Base-by-base conservation (phyloP, 1,140 invertebrate genomes). In the Melanaphis sacchari region DNA sequence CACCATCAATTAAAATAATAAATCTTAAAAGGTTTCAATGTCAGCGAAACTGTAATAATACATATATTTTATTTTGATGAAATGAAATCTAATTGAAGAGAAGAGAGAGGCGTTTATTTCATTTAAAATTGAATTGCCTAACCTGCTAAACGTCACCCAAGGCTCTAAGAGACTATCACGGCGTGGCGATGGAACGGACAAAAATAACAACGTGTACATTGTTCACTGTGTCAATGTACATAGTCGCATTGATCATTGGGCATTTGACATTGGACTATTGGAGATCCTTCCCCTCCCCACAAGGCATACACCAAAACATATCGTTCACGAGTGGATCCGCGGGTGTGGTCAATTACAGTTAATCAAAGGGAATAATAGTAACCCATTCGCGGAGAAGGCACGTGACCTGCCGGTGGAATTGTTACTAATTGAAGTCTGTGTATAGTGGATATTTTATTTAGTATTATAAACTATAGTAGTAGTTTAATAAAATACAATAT, bases 341-440 rank as follows among this genome's bases (percentile, higher is more conserved):
- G 91, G 91, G 91, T 85, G 91, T 93, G 81, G 91, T 84, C 91
- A 85, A 93, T 92, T 92, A 92, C 91, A 36, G 43, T 82, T 93
- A 93, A 93, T 93, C 81, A 81, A 93, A 93, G 46, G 46, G 46
- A 93, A 93, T 93, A 93, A 93, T 93, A 41, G 40, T 52, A 85
- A 93, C 81, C 46, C 31, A 66, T 93, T 85, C 81, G 81, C 36
- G 22, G 24, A 66, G 41, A 46, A 81, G 91, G n/a, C 76, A 49
- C 76, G 91, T 92, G 76, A 92, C 91, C 66, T 76, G 41, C 31
- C 76, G 7, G 43, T 46, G 43, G 66, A 92, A 92, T 92, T 81
- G 91, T 81, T 92, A 84, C 66, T 92, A 92, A 92, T 92, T 92
- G 91, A 92, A 24, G 43, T 52, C n/a, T 15, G 22, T 38, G 31